Percentiles rank a stretch among this genome's conserved stretches.
Evolutionary conservation across 2,113 vertebrate genomes (phyloP).

Genomic region (Danionella cerebrum): DNA sequence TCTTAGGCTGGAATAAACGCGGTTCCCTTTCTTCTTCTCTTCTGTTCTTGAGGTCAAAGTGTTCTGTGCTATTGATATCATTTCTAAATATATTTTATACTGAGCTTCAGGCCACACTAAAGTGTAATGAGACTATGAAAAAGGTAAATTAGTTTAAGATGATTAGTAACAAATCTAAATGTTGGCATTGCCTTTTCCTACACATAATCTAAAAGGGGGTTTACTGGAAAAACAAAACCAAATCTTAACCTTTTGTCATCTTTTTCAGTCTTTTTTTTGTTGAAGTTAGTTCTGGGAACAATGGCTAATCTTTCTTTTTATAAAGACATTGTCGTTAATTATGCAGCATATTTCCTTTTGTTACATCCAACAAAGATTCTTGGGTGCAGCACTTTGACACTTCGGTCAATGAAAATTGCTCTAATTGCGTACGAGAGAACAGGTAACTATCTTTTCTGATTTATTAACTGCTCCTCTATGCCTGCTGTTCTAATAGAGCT

Average conservation of each 20-base stretch:
- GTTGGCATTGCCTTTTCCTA: not conserved
- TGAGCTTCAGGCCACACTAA: slow-evolving; percentile 55
- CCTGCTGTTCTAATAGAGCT: not conserved
- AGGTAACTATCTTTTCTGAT: not conserved
- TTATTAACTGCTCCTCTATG: not conserved
- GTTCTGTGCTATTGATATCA: slow-evolving; percentile 62
- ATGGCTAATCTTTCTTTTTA: not conserved
- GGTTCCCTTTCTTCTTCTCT: slow-evolving; percentile 46
- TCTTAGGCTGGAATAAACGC: not conserved
- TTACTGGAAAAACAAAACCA: not conserved
- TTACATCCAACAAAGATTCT: not conserved
- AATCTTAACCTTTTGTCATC: no score
- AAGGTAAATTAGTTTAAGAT: not conserved
- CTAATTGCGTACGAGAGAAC: not conserved
- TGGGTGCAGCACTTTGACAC: not conserved
- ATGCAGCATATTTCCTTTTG: not conserved
- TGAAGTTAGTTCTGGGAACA: not conserved
- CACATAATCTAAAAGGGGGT: not conserved
- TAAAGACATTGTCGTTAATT: not conserved
- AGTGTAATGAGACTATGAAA: slow-evolving; percentile 49
- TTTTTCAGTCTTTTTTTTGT: not conserved
- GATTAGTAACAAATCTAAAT: not conserved
- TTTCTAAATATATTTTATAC: slow-evolving; percentile 66
- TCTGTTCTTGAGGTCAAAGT: slow-evolving; percentile 57
- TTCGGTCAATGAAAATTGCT: not conserved